Percentiles rank a stretch among this genome's conserved stretches.
These are phyloP conservation scores for Pseudococcus longispinus DNA, from an alignment of 2,888 invertebrate species.

Conservation along the genomic window DNA sequence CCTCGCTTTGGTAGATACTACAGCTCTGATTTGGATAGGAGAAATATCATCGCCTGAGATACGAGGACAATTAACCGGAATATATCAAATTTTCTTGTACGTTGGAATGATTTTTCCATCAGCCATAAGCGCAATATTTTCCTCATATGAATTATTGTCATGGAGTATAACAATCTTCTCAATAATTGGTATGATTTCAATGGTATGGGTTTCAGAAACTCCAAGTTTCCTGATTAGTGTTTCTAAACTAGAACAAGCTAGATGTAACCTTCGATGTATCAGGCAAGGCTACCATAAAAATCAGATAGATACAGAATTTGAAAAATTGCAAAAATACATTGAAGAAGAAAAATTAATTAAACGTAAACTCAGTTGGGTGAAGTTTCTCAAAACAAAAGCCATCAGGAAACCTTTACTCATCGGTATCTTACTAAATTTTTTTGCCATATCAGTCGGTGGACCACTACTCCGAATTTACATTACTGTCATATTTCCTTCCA, in stretches of 20 bases:
- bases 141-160: neutral
- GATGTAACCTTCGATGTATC: neutral
- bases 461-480: neutral
- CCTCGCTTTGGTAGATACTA: neutral
- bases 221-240: neutral
- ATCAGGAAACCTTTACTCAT: neutral
- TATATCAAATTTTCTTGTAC: neutral
- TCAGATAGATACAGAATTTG: slow-evolving; percentile 14
- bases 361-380: neutral
- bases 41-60: slow-evolving; percentile 11
- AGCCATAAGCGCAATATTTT: neutral
- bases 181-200: neutral
- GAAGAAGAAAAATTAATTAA: neutral
- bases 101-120: neutral
- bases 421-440: neutral
- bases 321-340: slow-evolving; percentile 9
- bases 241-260: neutral
- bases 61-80: neutral
- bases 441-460: neutral
- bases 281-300: neutral
- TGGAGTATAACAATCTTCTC: neutral
- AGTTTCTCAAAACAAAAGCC: neutral
- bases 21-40: neutral
- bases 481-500: neutral
- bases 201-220: neutral